These are phyloP conservation scores for Helicoverpa assulta DNA, from an alignment of 2,888 invertebrate species.

Conservation along the genomic window DNA sequence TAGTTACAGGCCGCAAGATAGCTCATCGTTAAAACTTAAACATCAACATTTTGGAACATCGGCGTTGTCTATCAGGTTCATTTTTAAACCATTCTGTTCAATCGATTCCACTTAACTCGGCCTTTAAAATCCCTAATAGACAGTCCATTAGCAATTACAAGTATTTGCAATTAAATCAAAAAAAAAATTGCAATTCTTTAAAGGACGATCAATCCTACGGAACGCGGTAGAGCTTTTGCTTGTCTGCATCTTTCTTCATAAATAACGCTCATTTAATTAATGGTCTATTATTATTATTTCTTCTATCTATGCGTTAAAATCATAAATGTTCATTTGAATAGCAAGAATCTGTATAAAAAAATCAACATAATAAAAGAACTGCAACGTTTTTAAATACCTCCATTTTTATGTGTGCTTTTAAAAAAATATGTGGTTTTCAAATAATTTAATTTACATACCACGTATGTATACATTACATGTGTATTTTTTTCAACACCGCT, in stretches of 20 bases:
- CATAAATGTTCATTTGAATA: background rate
- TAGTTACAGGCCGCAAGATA: conserved; percentile 6
- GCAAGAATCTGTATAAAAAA: too few species aligned
- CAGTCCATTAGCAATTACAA: conserved; percentile 46
- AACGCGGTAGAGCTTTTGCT: conserved; percentile 17
- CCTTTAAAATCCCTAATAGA: conserved; percentile 32
- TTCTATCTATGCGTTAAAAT: conserved; percentile 7
- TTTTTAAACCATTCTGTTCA: conserved; percentile 4
- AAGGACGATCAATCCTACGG: conserved; percentile 4
- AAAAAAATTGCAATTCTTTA: conserved; percentile 26
- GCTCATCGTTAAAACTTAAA: too few species aligned
- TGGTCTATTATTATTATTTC: conserved; percentile 16
- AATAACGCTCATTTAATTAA: conserved; percentile 26
- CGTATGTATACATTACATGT: background rate
- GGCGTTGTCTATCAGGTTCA: background rate
- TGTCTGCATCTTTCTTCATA: conserved; percentile 15
- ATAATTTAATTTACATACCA: too few species aligned
- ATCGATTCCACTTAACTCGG: conserved; percentile 22
- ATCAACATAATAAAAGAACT: background rate
- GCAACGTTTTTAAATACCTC: background rate
- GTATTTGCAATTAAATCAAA: conserved; percentile 32
- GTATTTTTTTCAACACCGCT: conserved; percentile 3
- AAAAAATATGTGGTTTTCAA: too few species aligned
- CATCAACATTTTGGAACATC: too few species aligned
- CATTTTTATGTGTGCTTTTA: background rate